Base-by-base conservation (phyloP, 2,113 vertebrate genomes). In the Pipra filicauda region DNA sequence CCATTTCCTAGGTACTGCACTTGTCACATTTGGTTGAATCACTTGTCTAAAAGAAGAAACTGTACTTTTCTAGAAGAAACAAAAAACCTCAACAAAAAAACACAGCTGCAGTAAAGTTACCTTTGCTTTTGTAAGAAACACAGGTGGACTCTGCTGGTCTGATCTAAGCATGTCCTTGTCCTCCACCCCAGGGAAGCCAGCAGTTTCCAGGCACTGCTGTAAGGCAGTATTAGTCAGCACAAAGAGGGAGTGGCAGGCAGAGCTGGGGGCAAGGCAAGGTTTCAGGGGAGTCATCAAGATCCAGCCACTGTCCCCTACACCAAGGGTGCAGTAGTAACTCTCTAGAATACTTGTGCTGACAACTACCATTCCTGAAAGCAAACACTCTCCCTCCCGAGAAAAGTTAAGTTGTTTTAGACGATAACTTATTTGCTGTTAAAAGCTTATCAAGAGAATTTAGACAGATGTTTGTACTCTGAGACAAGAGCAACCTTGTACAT, bases 281-380 rank as follows among this genome's bases (percentile, higher is more conserved):
- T 95, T 94, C 16, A 1, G 44, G 35, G 41, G n/a, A 89, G 49
- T 57, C 52, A 91, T 35, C 67, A 55, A 52, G 44, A 26, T 14
- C 57, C 48, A 48, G 52, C 11, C 43, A 35, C 51, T 35, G 11
- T 9, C 61, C n/a, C 57, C 67, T 20, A 28, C 2, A 8, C 11
- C 5, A 8, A 77, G 19, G 48, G 14, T 6, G 2, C 0, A 0
- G 37, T 12, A 3, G 2, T 27, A 90, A 73, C 61, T 80, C 5
- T 0, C 35, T 28, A 55, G 31, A 66, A 37, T 31, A 46, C 16
- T 54, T 39, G 21, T 37, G 24, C 73, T 59, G 46, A 59, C 30
- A 65, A 18, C n/a, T 51, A 3, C 24, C 55, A n/a, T 6, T 21
- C 65, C 66, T 49, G 70, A 75, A 70, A 93, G 43, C 35, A 93